A percentile compares a stretch with the other conserved stretches of the same genome.
Evolutionary conservation across 1,140 invertebrate species (phyloP).

Genomic region (Drosophila mayri): DNA sequence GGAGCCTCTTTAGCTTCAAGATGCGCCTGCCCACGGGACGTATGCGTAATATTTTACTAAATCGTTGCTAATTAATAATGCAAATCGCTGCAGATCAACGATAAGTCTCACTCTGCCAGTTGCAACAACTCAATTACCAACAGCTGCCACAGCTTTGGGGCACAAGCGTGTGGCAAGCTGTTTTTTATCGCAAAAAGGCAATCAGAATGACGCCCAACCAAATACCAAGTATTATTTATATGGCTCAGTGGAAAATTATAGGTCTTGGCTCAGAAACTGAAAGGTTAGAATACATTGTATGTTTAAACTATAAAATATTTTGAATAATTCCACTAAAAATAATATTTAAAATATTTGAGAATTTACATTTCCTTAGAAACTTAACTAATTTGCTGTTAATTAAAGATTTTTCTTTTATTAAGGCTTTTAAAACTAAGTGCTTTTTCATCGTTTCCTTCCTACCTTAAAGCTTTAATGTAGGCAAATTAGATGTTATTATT

Average conservation of each 20-base stretch:
- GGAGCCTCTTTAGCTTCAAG: slow-evolving; percentile 10
- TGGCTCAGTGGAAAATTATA: slow-evolving; percentile 17
- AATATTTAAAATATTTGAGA: no score
- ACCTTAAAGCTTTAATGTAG: background rate
- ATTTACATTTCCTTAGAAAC: background rate
- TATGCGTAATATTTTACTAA: slow-evolving; percentile 60
- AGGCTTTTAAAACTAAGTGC: background rate
- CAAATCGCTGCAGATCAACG: slow-evolving; percentile 52
- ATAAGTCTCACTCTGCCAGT: slow-evolving; percentile 25
- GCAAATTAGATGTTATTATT: slow-evolving; percentile 13
- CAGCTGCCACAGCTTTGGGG: slow-evolving; percentile 37
- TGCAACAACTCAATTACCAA: slow-evolving; percentile 74
- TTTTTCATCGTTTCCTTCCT: slow-evolving; percentile 1
- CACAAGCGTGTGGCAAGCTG: slow-evolving; percentile 64
- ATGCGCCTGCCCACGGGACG: slow-evolving; percentile 39
- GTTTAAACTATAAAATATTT: background rate
- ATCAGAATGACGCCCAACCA: slow-evolving; percentile 40
- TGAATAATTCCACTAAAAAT: background rate
- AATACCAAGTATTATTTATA: slow-evolving; percentile 40
- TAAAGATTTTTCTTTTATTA: background rate
- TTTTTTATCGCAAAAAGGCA: slow-evolving; percentile 59
- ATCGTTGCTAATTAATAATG: slow-evolving; percentile 73
- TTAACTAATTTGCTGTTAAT: background rate
- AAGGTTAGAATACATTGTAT: background rate
- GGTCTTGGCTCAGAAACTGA: background rate